Percentiles rank a stretch among this genome's conserved stretches.
Evolutionary conservation across 2,113 vertebrate species (phyloP).

Genomic region (Zosterops borbonicus): DNA sequence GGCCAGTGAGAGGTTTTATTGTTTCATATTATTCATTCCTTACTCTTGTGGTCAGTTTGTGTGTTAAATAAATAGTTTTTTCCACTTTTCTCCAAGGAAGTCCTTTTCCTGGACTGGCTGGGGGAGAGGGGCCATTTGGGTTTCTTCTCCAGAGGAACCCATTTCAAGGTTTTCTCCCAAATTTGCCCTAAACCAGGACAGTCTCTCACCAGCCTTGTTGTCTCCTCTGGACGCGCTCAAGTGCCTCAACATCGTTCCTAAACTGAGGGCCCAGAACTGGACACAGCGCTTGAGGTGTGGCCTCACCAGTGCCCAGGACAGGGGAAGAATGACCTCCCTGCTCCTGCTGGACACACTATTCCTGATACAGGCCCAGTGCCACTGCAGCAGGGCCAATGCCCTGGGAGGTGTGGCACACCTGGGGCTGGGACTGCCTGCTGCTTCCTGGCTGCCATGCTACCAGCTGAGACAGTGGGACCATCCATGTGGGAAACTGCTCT

Average conservation of each 20-base stretch:
- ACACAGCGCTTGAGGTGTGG: not conserved
- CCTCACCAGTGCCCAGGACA: not conserved
- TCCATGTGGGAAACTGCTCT: accelerated
- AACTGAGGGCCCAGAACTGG: not conserved
- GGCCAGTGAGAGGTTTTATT: no score
- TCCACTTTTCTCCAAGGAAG: no score
- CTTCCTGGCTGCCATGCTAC: not conserved
- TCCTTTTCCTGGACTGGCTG: no score
- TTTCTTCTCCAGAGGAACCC: no score
- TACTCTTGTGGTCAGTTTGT: no score
- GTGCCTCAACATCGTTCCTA: not conserved
- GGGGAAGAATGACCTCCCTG: not conserved
- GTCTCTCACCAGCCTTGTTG: not conserved
- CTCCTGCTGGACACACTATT: not conserved
- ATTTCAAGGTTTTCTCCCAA: no score
- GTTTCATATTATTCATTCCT: no score
- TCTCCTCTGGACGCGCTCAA: not conserved
- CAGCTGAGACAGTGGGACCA: not conserved
- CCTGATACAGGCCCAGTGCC: not conserved
- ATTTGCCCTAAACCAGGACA: no score
- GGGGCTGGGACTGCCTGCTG: not conserved
- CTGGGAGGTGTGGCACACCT: not conserved
- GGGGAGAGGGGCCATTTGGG: no score
- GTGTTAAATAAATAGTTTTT: no score
- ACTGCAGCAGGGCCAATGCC: accelerated